Evolutionary conservation across 2,888 invertebrate species (phyloP).

Genomic region (Kryphioiulus occultus): DNA sequence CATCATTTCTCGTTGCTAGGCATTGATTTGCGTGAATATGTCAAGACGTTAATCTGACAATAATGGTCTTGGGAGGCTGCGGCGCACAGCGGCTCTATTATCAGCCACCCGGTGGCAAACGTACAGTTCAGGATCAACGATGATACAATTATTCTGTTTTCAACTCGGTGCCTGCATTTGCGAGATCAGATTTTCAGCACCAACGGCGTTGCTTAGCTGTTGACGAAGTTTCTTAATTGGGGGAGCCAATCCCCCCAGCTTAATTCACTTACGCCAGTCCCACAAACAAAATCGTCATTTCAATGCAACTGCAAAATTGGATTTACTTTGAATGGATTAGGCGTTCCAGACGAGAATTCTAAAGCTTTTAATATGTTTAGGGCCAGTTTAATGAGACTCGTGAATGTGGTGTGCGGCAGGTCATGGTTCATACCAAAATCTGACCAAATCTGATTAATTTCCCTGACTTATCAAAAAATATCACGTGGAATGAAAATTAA

Average conservation of each 20-base stretch:
- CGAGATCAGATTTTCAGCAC: not conserved
- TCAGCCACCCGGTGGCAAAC: not conserved
- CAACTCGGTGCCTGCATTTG: not conserved
- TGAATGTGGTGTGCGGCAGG: too few relatives aligned
- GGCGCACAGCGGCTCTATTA: not conserved
- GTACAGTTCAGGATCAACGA: not conserved
- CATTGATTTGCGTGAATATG: not conserved
- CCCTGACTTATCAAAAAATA: too few relatives aligned
- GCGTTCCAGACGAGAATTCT: not conserved
- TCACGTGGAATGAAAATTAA: too few relatives aligned
- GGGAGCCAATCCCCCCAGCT: not conserved
- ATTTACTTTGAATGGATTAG: not conserved
- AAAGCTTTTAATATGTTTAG: not conserved
- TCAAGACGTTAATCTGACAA: conserved; percentile 3
- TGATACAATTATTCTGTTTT: not conserved
- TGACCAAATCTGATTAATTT: too few relatives aligned
- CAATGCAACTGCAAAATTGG: not conserved
- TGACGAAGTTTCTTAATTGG: not conserved
- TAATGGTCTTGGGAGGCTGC: not conserved
- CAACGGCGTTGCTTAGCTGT: not conserved
- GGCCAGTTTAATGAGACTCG: not conserved
- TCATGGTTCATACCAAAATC: too few relatives aligned
- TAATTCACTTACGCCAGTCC: not conserved
- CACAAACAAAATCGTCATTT: not conserved
- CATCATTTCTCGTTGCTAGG: not conserved